Evolutionary conservation across 2,888 invertebrate genomes (phyloP).

Genomic region (Bimastos eiseni): DNA sequence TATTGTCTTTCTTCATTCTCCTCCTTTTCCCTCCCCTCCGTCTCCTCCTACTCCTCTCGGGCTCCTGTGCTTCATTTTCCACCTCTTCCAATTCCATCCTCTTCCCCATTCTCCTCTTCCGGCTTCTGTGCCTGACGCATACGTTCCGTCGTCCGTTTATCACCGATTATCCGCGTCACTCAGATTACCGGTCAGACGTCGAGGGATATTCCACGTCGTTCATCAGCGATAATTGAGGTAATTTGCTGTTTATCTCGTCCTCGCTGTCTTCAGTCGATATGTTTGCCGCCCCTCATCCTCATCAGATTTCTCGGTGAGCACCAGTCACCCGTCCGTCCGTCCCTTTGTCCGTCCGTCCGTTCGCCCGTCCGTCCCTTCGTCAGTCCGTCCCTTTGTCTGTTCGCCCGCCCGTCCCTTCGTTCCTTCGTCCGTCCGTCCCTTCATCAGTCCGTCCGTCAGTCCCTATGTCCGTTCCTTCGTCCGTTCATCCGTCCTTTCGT

Average conservation of each 20-base stretch:
- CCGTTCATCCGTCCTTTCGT: background rate
- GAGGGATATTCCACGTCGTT: conserved; percentile 13
- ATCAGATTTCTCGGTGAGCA: too few species aligned
- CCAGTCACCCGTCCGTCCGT: too few species aligned
- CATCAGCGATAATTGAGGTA: conserved; percentile 13
- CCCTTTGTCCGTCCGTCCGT: too few species aligned
- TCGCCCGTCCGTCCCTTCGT: too few species aligned
- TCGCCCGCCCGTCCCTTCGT: too few species aligned
- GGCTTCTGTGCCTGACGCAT: background rate
- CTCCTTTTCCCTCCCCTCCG: background rate
- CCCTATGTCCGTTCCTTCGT: too few species aligned
- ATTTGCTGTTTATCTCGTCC: conserved; percentile 5
- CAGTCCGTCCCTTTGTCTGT: too few species aligned
- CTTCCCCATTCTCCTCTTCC: background rate
- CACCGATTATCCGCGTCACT: background rate
- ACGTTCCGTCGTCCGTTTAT: background rate
- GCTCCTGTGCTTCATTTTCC: too few species aligned
- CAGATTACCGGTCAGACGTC: conserved; percentile 6
- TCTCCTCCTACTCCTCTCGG: background rate
- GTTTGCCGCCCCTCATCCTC: background rate
- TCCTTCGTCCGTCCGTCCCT: too few species aligned
- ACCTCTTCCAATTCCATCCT: background rate
- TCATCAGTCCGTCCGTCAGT: too few species aligned
- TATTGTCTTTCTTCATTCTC: background rate
- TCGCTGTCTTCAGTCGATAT: background rate